phyloP scores from a whole-genome alignment of 2,888 invertebrate species.

The Tipula lateralis region DNA sequence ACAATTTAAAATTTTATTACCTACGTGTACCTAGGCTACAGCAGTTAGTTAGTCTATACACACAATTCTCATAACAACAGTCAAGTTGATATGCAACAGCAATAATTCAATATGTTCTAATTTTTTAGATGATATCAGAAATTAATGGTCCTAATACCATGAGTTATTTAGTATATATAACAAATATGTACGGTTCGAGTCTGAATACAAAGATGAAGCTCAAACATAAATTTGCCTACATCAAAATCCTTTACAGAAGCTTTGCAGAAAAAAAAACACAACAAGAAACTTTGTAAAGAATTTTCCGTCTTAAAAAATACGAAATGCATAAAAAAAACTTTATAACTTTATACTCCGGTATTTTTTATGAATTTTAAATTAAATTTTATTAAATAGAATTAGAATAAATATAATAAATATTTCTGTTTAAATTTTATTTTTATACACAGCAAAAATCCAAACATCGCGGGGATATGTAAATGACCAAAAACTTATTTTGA shows the following conservation, averaged over 20 bases:
- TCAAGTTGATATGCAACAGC: neutral
- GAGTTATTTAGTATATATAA: neutral
- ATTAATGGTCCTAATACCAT: neutral
- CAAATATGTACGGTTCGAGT: neutral
- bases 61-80: neutral
- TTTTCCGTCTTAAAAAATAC: neutral
- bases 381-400: neutral
- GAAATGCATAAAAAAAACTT: neutral
- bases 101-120: neutral
- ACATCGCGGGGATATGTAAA: neutral
- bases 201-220: neutral
- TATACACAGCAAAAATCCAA: neutral
- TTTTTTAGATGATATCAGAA: neutral
- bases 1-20: neutral
- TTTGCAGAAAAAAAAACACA: neutral
- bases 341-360: neutral
- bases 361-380: constrained; percentile 12
- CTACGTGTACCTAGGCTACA: neutral
- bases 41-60: neutral
- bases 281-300: neutral
- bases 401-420: neutral
- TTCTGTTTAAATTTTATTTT: neutral
- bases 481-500: constrained; percentile 3
- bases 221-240: neutral
- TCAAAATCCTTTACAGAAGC: neutral